These are phyloP conservation scores for Temnothorax curvispinosus DNA, from an alignment of 1,140 invertebrate genomes.

Conservation along the genomic window DNA sequence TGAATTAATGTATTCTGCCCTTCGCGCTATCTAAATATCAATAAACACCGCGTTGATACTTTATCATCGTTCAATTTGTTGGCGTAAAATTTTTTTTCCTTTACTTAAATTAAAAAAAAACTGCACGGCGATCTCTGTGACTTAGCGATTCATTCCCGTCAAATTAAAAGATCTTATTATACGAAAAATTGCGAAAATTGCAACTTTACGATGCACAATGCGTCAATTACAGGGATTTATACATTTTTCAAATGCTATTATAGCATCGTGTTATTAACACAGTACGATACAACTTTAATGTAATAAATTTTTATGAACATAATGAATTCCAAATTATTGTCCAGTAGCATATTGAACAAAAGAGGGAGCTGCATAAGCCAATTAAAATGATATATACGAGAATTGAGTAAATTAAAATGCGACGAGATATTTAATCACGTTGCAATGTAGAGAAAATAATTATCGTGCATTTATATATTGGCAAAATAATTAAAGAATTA, in stretches of 20 bases:
- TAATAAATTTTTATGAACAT: conserved; percentile 10
- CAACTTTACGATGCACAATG: background rate
- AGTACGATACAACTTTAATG: background rate
- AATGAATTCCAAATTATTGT: background rate
- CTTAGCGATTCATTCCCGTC: background rate
- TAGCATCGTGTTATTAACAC: background rate
- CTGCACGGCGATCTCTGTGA: too few species aligned
- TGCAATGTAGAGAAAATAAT: background rate
- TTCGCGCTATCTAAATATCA: background rate
- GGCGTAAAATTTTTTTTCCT: background rate
- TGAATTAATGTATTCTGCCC: background rate
- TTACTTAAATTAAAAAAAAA: background rate
- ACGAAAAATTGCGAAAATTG: background rate
- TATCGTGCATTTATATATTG: background rate
- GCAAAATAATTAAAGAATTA: conserved; percentile 14
- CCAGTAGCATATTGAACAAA: background rate
- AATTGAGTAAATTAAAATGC: conserved; percentile 14
- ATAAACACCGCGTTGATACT: background rate
- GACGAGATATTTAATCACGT: conserved; percentile 3
- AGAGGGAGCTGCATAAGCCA: background rate
- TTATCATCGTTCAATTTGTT: background rate
- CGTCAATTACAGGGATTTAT: background rate
- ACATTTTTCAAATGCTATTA: conserved; percentile 5
- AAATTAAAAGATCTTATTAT: background rate
- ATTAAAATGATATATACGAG: conserved; percentile 3